Percentiles rank a stretch among this genome's conserved stretches.
These are phyloP conservation scores for Metaphire vulgaris DNA, from an alignment of 1,140 invertebrate genomes.

Conservation along the genomic window DNA sequence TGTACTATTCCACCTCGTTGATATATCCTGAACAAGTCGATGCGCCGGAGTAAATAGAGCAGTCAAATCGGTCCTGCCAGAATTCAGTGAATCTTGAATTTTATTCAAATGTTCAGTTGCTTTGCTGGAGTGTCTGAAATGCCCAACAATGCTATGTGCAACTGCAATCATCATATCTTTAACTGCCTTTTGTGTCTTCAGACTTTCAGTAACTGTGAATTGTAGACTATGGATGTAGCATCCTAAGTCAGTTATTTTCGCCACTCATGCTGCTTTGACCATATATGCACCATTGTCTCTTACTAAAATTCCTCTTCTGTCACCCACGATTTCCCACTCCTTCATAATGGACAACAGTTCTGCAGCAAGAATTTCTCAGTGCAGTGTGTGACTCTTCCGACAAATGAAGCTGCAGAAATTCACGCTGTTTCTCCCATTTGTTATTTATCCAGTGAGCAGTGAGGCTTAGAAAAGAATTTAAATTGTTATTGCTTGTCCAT, in stretches of 20 bases:
- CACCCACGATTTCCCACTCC: neutral
- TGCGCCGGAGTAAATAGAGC: slow-evolving; percentile 3
- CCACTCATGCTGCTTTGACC: neutral
- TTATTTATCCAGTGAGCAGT: neutral
- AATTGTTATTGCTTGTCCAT: neutral
- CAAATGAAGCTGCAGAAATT: neutral
- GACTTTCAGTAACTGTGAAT: neutral
- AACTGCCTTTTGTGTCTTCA: slow-evolving; percentile 1
- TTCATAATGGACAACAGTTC: neutral
- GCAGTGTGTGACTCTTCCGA: neutral
- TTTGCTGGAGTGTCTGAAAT: slow-evolving; percentile 2
- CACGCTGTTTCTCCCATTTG: neutral
- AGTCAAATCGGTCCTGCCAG: neutral
- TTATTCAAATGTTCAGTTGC: neutral
- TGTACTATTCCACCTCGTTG: slow-evolving; percentile 32
- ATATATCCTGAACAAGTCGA: slow-evolving; percentile 31
- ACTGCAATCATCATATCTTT: too few species aligned
- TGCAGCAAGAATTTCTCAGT: neutral
- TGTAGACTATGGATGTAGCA: neutral
- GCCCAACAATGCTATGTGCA: neutral
- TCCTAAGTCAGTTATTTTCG: neutral
- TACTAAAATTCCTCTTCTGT: neutral
- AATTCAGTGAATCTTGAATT: too few species aligned
- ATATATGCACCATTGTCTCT: slow-evolving; percentile 1
- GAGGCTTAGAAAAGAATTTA: neutral